Conservation (phyloP, 2,888 invertebrate genomes). For the Frankliniella fusca region DNA sequence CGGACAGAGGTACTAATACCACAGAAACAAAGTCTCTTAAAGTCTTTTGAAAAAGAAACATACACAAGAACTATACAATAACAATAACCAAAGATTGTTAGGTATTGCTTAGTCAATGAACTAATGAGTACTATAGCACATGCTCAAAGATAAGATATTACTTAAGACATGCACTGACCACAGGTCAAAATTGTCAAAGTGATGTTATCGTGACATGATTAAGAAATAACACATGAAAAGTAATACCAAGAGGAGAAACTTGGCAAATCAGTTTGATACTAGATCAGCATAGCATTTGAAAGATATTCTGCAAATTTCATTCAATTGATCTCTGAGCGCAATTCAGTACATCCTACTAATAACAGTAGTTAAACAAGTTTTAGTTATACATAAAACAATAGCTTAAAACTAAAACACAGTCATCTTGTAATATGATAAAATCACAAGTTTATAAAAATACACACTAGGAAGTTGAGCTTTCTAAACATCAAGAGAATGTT, state of each 20-base stretch:
- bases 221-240: too few relatives aligned
- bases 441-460: conserved; percentile 27
- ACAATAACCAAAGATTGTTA: background rate
- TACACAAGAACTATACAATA: too few relatives aligned
- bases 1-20: background rate
- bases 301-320: too few relatives aligned
- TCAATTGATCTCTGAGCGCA: background rate
- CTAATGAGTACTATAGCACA: background rate
- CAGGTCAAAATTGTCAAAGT: background rate
- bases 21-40: background rate
- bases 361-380: background rate
- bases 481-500: conserved; percentile 19
- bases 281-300: too few relatives aligned
- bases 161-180: background rate
- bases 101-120: conserved; percentile 2
- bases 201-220: background rate
- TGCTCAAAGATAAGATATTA: background rate
- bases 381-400: conserved; percentile 3
- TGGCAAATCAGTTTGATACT: too few relatives aligned
- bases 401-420: conserved; percentile 16
- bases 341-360: conserved; percentile 16
- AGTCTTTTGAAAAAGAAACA: background rate
- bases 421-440: conserved; percentile 21
- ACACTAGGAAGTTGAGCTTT: conserved; percentile 16
- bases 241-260: too few relatives aligned